phyloP scores from a whole-genome alignment of 2,797 vertebrate genomes.

The Hapalemur alaotrensis region DNA sequence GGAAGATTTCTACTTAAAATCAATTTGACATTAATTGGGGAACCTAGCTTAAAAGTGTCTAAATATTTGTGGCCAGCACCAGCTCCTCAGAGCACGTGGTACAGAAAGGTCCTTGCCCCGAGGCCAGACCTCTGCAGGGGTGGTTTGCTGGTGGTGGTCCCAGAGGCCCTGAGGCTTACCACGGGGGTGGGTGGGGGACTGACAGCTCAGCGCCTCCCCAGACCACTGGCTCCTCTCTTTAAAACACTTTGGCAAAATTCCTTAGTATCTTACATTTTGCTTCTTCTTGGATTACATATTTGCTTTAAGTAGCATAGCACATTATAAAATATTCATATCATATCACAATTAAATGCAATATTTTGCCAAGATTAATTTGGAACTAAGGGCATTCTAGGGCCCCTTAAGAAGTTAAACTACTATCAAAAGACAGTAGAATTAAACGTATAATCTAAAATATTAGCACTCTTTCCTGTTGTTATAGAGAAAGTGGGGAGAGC shows the following conservation, averaged over 20 bases:
- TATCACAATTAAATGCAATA: slow-evolving; percentile 19
- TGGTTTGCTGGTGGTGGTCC: background rate
- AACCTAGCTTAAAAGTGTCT: background rate
- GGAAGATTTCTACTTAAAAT: background rate
- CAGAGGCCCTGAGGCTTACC: background rate
- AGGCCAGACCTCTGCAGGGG: background rate
- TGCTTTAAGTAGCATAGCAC: background rate
- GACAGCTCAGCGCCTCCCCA: background rate
- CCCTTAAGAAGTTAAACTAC: background rate
- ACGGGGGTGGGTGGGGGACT: fast-evolving
- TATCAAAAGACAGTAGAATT: slow-evolving; percentile 5
- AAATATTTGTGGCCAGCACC: background rate
- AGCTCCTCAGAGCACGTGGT: background rate
- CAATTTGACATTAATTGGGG: background rate
- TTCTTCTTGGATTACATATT: slow-evolving; percentile 9
- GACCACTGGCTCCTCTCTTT: background rate
- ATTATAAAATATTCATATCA: slow-evolving; percentile 51
- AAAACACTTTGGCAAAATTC: slow-evolving; percentile 13
- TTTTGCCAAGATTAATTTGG: slow-evolving; percentile 52
- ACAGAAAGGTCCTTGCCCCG: background rate
- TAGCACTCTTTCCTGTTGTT: background rate
- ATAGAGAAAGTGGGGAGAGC: background rate
- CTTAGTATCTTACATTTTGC: background rate
- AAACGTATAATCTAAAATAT: background rate
- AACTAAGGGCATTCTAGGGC: slow-evolving; percentile 19